These are phyloP conservation scores for Pygocentrus nattereri DNA, from an alignment of 2,797 vertebrate species.

Conservation along the genomic window DNA sequence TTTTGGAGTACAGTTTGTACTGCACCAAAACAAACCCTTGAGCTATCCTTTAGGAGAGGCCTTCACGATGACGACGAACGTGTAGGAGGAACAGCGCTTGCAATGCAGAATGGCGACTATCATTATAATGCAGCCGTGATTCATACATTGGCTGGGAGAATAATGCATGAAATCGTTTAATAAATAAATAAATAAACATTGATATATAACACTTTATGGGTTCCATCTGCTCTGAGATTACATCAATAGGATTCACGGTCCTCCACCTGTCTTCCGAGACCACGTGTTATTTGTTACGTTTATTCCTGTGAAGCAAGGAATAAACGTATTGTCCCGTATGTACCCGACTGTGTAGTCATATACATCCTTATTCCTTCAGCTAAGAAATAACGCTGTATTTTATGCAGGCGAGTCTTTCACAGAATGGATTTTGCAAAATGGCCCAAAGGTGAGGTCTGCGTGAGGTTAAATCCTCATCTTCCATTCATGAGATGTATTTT, in stretches of 20 bases:
- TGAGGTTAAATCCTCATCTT: constrained; percentile 36
- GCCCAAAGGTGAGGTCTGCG: constrained; percentile 9
- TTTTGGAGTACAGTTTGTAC: neutral
- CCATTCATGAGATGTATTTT: constrained; percentile 25
- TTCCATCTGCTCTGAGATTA: neutral
- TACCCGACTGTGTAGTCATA: neutral
- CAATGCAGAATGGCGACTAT: neutral
- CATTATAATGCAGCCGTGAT: constrained; percentile 8
- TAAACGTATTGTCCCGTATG: neutral
- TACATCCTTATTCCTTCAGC: neutral
- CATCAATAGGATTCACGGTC: neutral
- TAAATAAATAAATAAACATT: neutral
- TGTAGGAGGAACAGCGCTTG: constrained; percentile 6
- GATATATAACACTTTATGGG: neutral
- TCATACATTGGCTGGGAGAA: neutral
- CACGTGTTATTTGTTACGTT: neutral
- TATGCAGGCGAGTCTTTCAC: constrained; percentile 7
- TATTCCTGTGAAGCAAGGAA: neutral
- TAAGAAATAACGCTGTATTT: neutral
- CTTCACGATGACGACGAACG: constrained; percentile 6
- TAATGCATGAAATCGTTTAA: neutral
- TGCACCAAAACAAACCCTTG: neutral
- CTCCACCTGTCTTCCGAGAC: neutral
- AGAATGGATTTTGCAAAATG: neutral
- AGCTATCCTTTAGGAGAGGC: constrained; percentile 3